These are phyloP conservation scores for Lepidonotus clava DNA, from an alignment of 2,888 invertebrate genomes.

Conservation along the genomic window DNA sequence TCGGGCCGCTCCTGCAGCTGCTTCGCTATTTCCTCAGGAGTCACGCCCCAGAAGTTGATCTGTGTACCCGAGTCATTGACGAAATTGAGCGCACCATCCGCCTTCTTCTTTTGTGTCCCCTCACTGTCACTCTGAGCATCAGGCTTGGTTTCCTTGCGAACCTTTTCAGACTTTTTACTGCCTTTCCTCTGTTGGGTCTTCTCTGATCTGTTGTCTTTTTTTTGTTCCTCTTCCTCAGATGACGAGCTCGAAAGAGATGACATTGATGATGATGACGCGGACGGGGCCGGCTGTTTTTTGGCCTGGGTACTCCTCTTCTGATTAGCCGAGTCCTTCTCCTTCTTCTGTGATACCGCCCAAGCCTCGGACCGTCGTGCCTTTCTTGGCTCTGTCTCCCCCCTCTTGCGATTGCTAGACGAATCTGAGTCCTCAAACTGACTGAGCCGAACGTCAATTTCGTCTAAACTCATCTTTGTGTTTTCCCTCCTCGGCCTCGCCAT, in stretches of 20 bases:
- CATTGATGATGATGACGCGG: neutral
- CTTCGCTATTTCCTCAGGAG: constrained; percentile 56
- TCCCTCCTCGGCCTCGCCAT: neutral
- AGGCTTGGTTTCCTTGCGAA: too few relatives aligned
- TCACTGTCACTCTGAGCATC: too few relatives aligned
- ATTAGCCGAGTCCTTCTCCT: constrained; percentile 11
- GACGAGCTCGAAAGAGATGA: neutral
- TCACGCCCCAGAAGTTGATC: constrained; percentile 64
- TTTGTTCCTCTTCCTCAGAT: neutral
- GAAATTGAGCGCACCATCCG: constrained; percentile 56
- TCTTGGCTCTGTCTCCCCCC: too few relatives aligned
- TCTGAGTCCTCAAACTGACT: constrained; percentile 33
- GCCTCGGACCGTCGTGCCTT: neutral
- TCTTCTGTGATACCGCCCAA: neutral
- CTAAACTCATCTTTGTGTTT: neutral
- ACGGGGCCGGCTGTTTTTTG: neutral
- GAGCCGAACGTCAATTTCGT: constrained; percentile 1
- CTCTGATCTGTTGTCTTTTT: neutral
- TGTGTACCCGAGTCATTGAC: constrained; percentile 65
- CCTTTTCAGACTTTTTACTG: neutral
- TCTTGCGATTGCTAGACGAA: neutral
- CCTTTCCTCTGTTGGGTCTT: neutral
- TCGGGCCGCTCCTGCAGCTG: neutral
- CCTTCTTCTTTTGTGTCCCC: constrained; percentile 26
- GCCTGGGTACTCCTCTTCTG: neutral